phyloP scores from a whole-genome alignment of 2,113 vertebrate species.

The Semnopithecus entellus region DNA sequence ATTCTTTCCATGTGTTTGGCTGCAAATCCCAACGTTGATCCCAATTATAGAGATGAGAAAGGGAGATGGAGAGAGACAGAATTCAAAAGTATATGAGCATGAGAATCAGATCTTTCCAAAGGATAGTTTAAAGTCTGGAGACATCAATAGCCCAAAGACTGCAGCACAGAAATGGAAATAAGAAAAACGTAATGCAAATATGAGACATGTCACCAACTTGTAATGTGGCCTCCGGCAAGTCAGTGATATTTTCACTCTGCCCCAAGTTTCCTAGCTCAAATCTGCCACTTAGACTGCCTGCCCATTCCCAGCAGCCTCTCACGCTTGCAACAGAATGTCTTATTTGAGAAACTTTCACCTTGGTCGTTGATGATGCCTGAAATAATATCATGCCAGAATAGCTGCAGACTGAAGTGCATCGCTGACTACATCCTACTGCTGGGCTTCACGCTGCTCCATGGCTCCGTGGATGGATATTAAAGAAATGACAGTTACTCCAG shows the following conservation, averaged over 20 bases:
- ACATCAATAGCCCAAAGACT: slow-evolving; percentile 8
- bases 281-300: not conserved
- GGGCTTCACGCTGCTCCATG: not conserved
- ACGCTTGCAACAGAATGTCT: not conserved
- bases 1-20: not conserved
- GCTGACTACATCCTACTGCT: not conserved
- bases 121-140: not conserved
- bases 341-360: slow-evolving; percentile 53
- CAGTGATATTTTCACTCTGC: slow-evolving; percentile 1
- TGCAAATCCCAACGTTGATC: not conserved
- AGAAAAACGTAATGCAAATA: slow-evolving; percentile 29
- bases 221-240: slow-evolving; percentile 13
- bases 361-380: not conserved
- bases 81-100: not conserved
- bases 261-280: not conserved
- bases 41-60: not conserved
- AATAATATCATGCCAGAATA: slow-evolving; percentile 50
- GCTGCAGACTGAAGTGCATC: not conserved
- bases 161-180: slow-evolving; percentile 2
- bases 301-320: slow-evolving; percentile 12
- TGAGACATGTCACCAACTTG: not conserved
- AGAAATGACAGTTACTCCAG: slow-evolving; percentile 14
- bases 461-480: not conserved
- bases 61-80: not conserved
- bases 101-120: slow-evolving; percentile 23